Base-by-base conservation (phyloP, 2,113 vertebrate species). In the Porphyrio hochstetteri region DNA sequence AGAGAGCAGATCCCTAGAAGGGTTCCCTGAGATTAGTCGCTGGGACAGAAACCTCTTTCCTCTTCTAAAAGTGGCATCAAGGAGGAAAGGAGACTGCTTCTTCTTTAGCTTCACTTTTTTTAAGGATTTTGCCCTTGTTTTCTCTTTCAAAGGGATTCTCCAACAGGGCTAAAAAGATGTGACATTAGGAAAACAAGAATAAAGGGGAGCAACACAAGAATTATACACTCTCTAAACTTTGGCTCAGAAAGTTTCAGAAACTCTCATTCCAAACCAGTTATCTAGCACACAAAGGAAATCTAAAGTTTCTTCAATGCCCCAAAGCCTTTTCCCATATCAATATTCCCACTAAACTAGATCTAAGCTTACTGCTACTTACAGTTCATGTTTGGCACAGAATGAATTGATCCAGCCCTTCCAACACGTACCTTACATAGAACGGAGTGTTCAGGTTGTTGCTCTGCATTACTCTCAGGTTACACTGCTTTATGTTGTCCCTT, bases 401-500 rank as follows among this genome's bases (percentile, higher is more conserved):
- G 56, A 95, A 83, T 74, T 76, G 90, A 86, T 81, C 75, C 69
- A 70, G 48, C 29, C 1, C 35, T 82, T 55, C 28, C 86, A 57
- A 79, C 67, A 15, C 11, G 61, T 24, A 55, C 77, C 53, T 79
- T 71, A 65, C 46, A 20, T 29, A 36, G 52, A 38, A 67, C 65
- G 21, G 4, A 42, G 72, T 7, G 23, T 38, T 84, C 59, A 31
- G 69, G 69, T 27, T 94, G 77, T 40, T 86, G 77, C 77, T 94
- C 59, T 96, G 80, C 77, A 68, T 92, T 85, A 61, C 57, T 93
- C 65, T 71, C 53, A 46, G 81, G 67, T 86, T 93, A 75, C 44
- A 33, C 46, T 38, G 56, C 33, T 86, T 83, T 79, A 71, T 1
- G 0, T 82, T 86, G 78, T 67, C 61, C n/a, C 90, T 50, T 48